phyloP scores from a whole-genome alignment of 2,888 invertebrate species.

The Drosophila hawaiiensis region DNA sequence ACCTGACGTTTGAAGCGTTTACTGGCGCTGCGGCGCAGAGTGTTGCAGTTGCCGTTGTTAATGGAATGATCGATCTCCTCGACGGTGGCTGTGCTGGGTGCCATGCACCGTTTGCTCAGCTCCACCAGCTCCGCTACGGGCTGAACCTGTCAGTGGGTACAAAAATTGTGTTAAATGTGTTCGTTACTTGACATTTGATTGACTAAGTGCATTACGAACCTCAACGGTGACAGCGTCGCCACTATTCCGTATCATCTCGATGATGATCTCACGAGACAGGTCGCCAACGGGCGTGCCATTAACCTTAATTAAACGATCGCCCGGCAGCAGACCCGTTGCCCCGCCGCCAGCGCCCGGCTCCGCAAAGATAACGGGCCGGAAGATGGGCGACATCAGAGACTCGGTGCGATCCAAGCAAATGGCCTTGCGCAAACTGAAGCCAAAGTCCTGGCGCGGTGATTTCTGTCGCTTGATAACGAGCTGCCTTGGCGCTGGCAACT shows the following conservation, averaged over 20 bases:
- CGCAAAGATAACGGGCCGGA: constrained; percentile 92
- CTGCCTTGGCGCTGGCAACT: constrained; percentile 90
- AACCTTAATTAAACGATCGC: constrained; percentile 96
- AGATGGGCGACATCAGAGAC: constrained; percentile 83
- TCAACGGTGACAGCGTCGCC: constrained; percentile 93
- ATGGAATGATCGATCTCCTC: constrained; percentile 82
- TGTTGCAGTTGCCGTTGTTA: constrained; percentile 87
- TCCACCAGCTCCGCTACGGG: constrained; percentile 97
- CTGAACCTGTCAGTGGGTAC: constrained; percentile 90
- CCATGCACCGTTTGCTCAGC: constrained; percentile 90
- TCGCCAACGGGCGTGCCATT: constrained; percentile 94
- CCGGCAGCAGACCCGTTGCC: constrained; percentile 95
- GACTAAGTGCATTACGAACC: constrained; percentile 86
- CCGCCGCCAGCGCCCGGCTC: constrained; percentile 93
- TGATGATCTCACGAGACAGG: constrained; percentile 94
- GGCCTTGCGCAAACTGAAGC: constrained; percentile 95
- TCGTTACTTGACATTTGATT: no score
- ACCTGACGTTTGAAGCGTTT: constrained; percentile 89
- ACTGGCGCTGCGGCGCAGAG: constrained; percentile 93
- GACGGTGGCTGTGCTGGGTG: constrained; percentile 69
- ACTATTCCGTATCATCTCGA: constrained; percentile 95
- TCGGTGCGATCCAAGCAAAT: constrained; percentile 90
- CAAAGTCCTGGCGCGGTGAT: constrained; percentile 95
- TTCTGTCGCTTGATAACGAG: constrained; percentile 92
- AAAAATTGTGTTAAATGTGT: neutral